Base-by-base conservation (phyloP, 2,888 invertebrate species). In the Pterostichus madidus region DNA sequence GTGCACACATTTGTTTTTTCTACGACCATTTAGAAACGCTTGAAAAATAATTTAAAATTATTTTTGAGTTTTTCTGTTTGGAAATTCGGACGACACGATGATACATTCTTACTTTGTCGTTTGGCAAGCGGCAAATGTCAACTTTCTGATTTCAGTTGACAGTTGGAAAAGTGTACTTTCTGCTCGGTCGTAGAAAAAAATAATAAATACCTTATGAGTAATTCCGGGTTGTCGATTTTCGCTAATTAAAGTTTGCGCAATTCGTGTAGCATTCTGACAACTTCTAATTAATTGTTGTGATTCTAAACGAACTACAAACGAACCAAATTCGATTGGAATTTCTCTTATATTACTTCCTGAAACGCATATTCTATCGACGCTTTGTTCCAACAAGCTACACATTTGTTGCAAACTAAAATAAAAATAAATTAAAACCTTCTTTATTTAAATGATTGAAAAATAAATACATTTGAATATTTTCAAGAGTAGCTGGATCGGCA, bases 401-500 rank as follows among this genome's bases (percentile, higher is more conserved):
- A 95, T 94, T 90, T 96, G 95, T 87, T 97, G 96, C 44, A 96
- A 91, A 86, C 96, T 96, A 87, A 56, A 85, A 87, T 49, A 44
- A 24, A 39, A 6, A 39, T 39, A 39, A 84, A 82, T 76, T 24
- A 24, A 24, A 17, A 56, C 13, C 8, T 17, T 5, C 6, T 35
- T 35, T 76, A 53, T 53, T 86, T 68, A 85, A 8, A 85, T 85
- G 80, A 82, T 53, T 81, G 46, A 39, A 39, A 39, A 39, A 39
- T 71, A 76, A 49, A 90, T 91, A 93, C 92, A 94, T 91, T 89
- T 94, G 93, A 84, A 96, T 92, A 87, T 95, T 95, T 85, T 94
- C 93, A 59, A 97, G 89, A 0, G 96, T 95, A 2, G 93, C 92
- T 5, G 95, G 94, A 91, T 97, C 97, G 0, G 96, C 96, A 91